Percentiles rank a stretch among this genome's conserved stretches.
Conservation (phyloP, 2,888 invertebrate genomes). For the Meganola albula region DNA sequence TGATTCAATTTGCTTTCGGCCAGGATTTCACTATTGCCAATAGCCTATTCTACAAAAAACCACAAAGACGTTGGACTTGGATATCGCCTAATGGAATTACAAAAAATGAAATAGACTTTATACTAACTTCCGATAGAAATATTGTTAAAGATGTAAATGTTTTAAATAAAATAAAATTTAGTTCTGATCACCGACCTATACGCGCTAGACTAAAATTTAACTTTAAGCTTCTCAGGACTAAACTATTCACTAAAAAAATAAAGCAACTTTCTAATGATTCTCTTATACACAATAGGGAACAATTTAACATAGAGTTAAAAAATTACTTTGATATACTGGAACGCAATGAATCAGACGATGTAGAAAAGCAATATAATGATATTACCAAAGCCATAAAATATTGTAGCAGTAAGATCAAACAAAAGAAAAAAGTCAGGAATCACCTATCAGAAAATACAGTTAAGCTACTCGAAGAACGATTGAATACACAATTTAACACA, state of each 20-base stretch:
- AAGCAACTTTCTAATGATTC: background rate
- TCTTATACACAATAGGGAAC: background rate
- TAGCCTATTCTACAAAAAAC: background rate
- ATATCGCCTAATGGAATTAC: background rate
- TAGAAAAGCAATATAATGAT: background rate
- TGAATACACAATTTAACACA: too few species aligned
- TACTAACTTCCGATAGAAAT: background rate
- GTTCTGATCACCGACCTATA: background rate
- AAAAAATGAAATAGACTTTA: background rate
- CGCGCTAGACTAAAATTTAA: background rate
- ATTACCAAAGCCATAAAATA: background rate
- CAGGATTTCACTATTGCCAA: conserved; percentile 1
- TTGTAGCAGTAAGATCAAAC: background rate
- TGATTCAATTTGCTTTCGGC: background rate
- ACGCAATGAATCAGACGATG: background rate
- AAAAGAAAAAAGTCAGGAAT: background rate
- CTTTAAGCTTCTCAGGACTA: background rate
- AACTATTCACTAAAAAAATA: background rate
- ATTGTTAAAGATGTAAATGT: background rate
- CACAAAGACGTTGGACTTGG: background rate
- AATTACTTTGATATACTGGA: background rate
- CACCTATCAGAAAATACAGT: too few species aligned
- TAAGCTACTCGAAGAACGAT: too few species aligned
- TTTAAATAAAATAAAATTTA: background rate
- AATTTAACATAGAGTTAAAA: background rate